Percentiles rank a stretch among this genome's conserved stretches.
phyloP scores from a whole-genome alignment of 2,888 invertebrate species.

The Mantis religiosa region DNA sequence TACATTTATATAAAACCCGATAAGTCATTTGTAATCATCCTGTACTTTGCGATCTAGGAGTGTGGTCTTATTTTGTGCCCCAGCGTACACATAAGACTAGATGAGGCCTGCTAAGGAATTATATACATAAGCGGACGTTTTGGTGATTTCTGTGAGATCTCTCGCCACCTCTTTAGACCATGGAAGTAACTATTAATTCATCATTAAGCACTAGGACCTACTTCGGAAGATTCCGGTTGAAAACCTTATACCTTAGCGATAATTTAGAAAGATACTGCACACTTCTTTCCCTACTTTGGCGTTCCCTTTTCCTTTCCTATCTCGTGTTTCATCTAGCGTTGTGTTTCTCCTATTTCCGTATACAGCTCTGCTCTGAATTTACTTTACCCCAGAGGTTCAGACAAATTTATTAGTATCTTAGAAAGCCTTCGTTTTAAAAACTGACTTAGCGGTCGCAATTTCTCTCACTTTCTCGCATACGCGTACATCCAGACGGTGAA shows the following conservation, averaged over 20 bases:
- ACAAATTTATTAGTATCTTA: neutral
- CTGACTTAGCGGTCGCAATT: neutral
- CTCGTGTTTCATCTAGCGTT: neutral
- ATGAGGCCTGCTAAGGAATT: too few relatives aligned
- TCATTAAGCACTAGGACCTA: too few relatives aligned
- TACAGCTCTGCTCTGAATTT: neutral
- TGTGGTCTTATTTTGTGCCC: too few relatives aligned
- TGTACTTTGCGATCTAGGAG: too few relatives aligned
- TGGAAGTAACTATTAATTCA: too few relatives aligned
- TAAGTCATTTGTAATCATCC: too few relatives aligned
- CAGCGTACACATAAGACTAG: too few relatives aligned
- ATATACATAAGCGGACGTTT: too few relatives aligned
- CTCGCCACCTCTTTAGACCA: too few relatives aligned
- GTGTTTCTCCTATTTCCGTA: neutral
- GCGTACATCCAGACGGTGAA: neutral
- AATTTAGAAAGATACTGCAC: neutral
- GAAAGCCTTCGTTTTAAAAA: neutral
- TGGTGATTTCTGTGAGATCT: too few relatives aligned
- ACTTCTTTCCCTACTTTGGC: neutral
- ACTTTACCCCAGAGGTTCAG: neutral
- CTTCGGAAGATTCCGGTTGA: neutral
- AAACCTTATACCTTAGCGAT: neutral
- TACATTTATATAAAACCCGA: too few relatives aligned
- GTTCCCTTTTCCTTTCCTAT: neutral
- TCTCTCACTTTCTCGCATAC: neutral